Percentiles rank a stretch among this genome's conserved stretches.
These are phyloP conservation scores for Syrphus vitripennis DNA, from an alignment of 2,888 invertebrate species.

Conservation along the genomic window DNA sequence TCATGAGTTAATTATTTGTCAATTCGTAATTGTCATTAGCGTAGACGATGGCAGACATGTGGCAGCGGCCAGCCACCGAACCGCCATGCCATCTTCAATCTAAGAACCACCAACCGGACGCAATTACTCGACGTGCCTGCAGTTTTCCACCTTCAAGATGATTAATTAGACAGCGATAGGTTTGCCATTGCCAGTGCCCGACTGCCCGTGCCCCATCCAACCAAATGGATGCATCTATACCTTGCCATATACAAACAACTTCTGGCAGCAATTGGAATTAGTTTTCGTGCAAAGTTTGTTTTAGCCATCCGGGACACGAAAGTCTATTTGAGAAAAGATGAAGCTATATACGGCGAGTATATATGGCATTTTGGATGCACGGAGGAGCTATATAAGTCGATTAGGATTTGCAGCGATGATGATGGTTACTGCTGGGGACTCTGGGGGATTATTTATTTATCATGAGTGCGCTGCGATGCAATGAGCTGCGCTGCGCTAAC, in stretches of 20 bases:
- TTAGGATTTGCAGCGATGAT: constrained; percentile 55
- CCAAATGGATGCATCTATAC: constrained; percentile 20
- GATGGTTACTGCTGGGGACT: constrained; percentile 36
- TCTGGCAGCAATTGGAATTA: constrained; percentile 59
- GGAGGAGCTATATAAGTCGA: constrained; percentile 43
- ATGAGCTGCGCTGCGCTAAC: constrained; percentile 7
- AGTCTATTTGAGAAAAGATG: constrained; percentile 8
- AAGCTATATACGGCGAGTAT: background rate
- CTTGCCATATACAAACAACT: constrained; percentile 18
- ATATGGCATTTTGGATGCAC: constrained; percentile 11
- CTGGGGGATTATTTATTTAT: constrained; percentile 56
- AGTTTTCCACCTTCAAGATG: constrained; percentile 65
- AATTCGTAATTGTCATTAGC: constrained; percentile 70
- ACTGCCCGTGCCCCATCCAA: too few relatives aligned
- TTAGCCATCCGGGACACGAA: constrained; percentile 46
- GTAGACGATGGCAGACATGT: constrained; percentile 49
- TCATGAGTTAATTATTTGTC: constrained; percentile 67
- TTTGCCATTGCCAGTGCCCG: constrained; percentile 36
- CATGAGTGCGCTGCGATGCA: background rate
- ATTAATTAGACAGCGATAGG: constrained; percentile 60
- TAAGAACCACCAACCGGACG: constrained; percentile 42
- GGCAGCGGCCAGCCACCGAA: constrained; percentile 7
- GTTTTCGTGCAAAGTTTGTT: constrained; percentile 63
- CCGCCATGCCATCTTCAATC: background rate
- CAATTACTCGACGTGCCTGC: constrained; percentile 56